Evolutionary conservation across 2,888 invertebrate species (phyloP), one percentile per base, ranked within the genome.

Genomic region (Polietes domitor): DNA sequence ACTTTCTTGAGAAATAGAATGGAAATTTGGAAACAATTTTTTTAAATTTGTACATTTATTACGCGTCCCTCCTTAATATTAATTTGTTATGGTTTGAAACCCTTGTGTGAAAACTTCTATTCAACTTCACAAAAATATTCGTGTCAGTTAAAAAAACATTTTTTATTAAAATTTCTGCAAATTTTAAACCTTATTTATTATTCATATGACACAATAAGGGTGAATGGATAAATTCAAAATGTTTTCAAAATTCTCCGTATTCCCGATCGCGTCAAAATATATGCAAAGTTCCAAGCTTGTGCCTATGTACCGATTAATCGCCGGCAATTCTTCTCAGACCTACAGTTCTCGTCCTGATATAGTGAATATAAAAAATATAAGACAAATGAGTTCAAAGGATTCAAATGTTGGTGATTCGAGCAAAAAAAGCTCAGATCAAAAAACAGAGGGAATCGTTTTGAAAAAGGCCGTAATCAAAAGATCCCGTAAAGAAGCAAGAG

Each of bases 181-280:
- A n/a, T n/a, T n/a, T n/a, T n/a, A n/a, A n/a, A n/a, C n/a, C n/a
- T n/a, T n/a, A n/a, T n/a, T n/a, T n/a, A n/a, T n/a, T n/a, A n/a
- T n/a, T n/a, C n/a, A n/a, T n/a, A n/a, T n/a, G n/a, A n/a, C n/a
- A n/a, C n/a, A n/a, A n/a, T n/a, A n/a, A n/a, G 1, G 6, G 32
- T 7, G 10, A 37, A 37, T 37, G 50, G n/a, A 47, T 10, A 55
- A 28, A 24, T 37, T 15, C 5, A 65, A 65, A 65, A 75, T 75
- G 65, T 53, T 65, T 76, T 65, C 76, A 0, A 76, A 76, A 76
- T 73, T 68, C 53, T 76, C 37, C 37, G 76, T 65, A 5, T 17
- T 76, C 4, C 24, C 65, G 0, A 53, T 50, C 12, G 37, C 53
- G 9, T 68, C 17, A 9, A 61, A 63, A 32, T 19, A 28, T 43